Base-by-base conservation (phyloP, 2,888 invertebrate species). In the Pocota personata region DNA sequence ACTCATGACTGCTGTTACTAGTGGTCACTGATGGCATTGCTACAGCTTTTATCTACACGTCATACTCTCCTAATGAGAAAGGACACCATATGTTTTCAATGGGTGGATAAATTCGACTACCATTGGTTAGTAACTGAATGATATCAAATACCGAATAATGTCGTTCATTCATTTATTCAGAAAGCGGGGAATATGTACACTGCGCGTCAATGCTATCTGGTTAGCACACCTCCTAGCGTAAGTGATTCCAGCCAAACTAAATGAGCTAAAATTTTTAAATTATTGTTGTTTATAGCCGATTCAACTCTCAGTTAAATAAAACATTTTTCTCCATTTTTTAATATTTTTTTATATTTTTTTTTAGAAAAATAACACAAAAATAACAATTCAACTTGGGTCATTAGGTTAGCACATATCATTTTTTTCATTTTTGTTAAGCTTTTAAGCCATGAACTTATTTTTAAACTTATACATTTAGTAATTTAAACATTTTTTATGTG, bases 261-360 rank as follows among this genome's bases (percentile, higher is more conserved):
- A 58, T 58, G 57, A 58, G 19, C 21, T 8, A 35, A n/a, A 3
- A 35, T 58, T 58, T 58, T 35, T 30, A n/a, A n/a, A 52, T 24
- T 52, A 27, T 52, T 52, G 12, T 37, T 58, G 35, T 3, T 19
- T 58, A 52, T 52, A 27, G 52, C 52, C 52, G 27, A 52, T 27
- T 52, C 27, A 43, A 14, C 27, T 52, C 10, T n/a, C 27, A 30
- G 7, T 32, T 16, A 30, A 55, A 55, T 16, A 55, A 32, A 55
- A 32, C 32, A 14, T 12, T 4, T 14, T 35, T 7, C 8, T 21
- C 21, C 12, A 19, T 60, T 43, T 60, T 5, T 40, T 60, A 43
- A 43, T 60, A 24, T 27, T 16, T 43, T 60, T 60, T 60, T 14
- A 8, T 24, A 58, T 58, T 58, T 58, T 58, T 58, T 58, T 43